Conservation (phyloP, 1,140 invertebrate genomes). For the Leptinotarsa undecemlineata region DNA sequence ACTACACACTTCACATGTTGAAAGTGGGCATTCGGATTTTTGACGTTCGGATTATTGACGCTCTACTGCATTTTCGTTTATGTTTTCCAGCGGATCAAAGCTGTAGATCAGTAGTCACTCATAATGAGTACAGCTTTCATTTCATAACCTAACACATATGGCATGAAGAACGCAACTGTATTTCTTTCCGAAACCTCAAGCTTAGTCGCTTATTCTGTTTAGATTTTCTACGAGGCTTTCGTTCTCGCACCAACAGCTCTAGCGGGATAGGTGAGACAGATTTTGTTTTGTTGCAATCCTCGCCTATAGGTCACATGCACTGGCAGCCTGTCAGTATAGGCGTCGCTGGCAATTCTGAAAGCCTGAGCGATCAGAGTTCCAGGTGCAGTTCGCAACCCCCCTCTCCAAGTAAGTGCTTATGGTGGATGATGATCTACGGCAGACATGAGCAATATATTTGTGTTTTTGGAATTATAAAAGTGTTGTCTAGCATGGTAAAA, state of each 20-base stretch:
- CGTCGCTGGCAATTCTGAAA: constrained; percentile 48
- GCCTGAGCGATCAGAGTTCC: constrained; percentile 52
- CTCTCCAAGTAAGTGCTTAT: constrained; percentile 50
- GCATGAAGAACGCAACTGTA: no score
- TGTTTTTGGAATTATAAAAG: no score
- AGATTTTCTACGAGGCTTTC: constrained; percentile 32
- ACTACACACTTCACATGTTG: no score
- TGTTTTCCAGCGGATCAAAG: no score
- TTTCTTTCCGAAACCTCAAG: not conserved
- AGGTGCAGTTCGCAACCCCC: constrained; percentile 56
- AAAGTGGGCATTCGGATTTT: no score
- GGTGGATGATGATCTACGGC: not conserved
- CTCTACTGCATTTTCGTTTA: no score
- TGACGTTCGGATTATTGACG: no score
- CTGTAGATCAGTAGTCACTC: no score
- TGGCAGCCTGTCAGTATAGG: constrained; percentile 58
- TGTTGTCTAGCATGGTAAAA: no score
- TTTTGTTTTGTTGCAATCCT: constrained; percentile 61
- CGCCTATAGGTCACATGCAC: constrained; percentile 56
- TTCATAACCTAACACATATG: no score
- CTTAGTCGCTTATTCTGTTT: constrained; percentile 23
- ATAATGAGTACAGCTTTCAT: no score
- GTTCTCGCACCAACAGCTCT: constrained; percentile 51
- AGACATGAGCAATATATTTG: not conserved
- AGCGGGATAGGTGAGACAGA: constrained; percentile 57